phyloP scores from a whole-genome alignment of 2,797 vertebrate species.

The Hybognathus amarus region DNA sequence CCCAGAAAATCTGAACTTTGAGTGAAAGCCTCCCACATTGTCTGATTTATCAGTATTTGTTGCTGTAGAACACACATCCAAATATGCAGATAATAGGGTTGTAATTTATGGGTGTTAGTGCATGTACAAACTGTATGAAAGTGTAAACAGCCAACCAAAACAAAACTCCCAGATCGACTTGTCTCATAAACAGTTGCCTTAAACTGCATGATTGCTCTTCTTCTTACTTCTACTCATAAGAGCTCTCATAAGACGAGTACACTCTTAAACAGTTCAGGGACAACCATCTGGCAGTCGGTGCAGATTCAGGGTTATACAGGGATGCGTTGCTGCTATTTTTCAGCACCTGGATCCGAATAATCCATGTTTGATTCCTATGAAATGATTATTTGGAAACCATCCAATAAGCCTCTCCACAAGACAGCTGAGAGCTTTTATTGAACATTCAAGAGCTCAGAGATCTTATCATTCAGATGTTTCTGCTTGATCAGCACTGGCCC shows the following conservation, averaged over 20 bases:
- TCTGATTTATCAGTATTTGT: constrained; percentile 10
- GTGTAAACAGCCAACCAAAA: constrained; percentile 43
- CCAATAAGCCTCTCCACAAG: constrained; percentile 34
- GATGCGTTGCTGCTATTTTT: constrained; percentile 8
- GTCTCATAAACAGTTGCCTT: constrained; percentile 36
- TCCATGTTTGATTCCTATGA: constrained; percentile 26
- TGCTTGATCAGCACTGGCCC: constrained; percentile 66
- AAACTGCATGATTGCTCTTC: constrained; percentile 21
- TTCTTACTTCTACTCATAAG: constrained; percentile 33
- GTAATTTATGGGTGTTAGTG: constrained; percentile 16
- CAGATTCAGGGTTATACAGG: constrained; percentile 33
- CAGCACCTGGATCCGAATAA: constrained; percentile 27
- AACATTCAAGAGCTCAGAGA: constrained; percentile 54
- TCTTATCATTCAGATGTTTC: constrained; percentile 64
- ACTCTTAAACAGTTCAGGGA: constrained; percentile 29
- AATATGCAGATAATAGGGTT: not conserved
- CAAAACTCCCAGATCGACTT: constrained; percentile 22
- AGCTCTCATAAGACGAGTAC: constrained; percentile 29
- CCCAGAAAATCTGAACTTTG: not conserved
- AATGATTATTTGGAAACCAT: constrained; percentile 39
- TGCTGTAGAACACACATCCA: constrained; percentile 2
- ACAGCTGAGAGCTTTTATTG: constrained; percentile 41
- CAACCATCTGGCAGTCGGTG: constrained; percentile 1
- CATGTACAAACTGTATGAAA: not conserved
- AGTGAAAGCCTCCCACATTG: constrained; percentile 10